Evolutionary conservation across 2,888 invertebrate species (phyloP).

Genomic region (Hyalella azteca): DNA sequence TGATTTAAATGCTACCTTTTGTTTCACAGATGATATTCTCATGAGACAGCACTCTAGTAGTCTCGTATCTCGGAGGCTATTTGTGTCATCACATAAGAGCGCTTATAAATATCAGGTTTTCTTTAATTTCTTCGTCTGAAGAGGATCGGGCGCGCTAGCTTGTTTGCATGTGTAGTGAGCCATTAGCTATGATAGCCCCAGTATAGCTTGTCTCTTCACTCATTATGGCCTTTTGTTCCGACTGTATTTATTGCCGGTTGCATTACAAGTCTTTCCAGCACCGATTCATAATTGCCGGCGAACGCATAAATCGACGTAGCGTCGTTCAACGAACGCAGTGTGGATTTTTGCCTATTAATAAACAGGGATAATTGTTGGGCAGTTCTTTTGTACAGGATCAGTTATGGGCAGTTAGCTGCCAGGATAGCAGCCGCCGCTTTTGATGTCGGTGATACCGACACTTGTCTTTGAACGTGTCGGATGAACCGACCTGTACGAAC

Average conservation of each 20-base stretch:
- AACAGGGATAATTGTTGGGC: slow-evolving; percentile 35
- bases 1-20: too few species aligned
- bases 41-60: too few species aligned
- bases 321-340: slow-evolving; percentile 28
- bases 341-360: slow-evolving; percentile 36
- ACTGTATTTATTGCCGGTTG: slow-evolving; percentile 28
- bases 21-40: too few species aligned
- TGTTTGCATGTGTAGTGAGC: slow-evolving; percentile 35
- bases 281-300: slow-evolving; percentile 16
- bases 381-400: slow-evolving; percentile 31
- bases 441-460: slow-evolving; percentile 5
- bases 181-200: slow-evolving; percentile 20
- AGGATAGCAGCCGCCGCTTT: slow-evolving; percentile 18
- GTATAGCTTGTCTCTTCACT: slow-evolving; percentile 34
- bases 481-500: background rate
- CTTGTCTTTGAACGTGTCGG: slow-evolving; percentile 21
- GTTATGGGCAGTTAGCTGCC: slow-evolving; percentile 36
- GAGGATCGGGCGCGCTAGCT: background rate
- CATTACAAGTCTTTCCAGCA: slow-evolving; percentile 24
- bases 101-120: background rate
- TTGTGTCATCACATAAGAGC: background rate
- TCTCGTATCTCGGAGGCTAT: background rate
- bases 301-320: background rate
- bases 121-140: background rate
- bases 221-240: slow-evolving; percentile 24